Percentiles rank a stretch among this genome's conserved stretches.
Evolutionary conservation across 1,140 invertebrate genomes (phyloP).

Genomic region (Cecropterus lyciades): DNA sequence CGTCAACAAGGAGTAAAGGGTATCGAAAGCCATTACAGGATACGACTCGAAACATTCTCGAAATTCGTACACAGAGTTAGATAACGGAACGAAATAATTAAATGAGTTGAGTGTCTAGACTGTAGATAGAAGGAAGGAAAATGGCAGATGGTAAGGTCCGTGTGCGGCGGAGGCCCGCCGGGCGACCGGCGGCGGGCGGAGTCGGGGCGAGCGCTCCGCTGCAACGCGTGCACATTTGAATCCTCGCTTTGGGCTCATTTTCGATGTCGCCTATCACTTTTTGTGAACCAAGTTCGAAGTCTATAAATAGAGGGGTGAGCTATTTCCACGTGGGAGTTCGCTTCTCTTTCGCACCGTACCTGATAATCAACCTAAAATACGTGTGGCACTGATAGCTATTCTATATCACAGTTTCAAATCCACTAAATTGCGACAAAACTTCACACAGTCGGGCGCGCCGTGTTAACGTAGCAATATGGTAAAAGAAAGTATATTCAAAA

Average conservation of each 20-base stretch:
- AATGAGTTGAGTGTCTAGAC: background rate
- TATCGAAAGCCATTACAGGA: no score
- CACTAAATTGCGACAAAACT: constrained; percentile 51
- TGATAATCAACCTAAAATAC: constrained; percentile 63
- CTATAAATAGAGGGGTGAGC: constrained; percentile 80
- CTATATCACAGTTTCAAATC: constrained; percentile 67
- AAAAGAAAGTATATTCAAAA: constrained; percentile 78
- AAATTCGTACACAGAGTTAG: no score
- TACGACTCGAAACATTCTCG: no score
- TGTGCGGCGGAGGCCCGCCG: constrained; percentile 19
- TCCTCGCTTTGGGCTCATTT: constrained; percentile 44
- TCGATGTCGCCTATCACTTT: constrained; percentile 65
- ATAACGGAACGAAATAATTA: background rate
- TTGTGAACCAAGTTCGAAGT: constrained; percentile 73
- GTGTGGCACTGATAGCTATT: constrained; percentile 65
- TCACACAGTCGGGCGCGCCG: constrained; percentile 47
- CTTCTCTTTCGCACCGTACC: constrained; percentile 64
- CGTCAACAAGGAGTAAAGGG: background rate
- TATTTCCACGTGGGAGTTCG: constrained; percentile 81
- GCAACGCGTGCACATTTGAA: constrained; percentile 31
- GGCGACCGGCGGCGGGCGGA: constrained; percentile 1
- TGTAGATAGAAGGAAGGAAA: constrained; percentile 37
- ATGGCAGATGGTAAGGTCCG: constrained; percentile 39
- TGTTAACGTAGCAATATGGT: constrained; percentile 73
- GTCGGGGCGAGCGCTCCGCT: background rate